Base-by-base conservation (phyloP, 1,140 invertebrate species). In the Microvelia longipes region DNA sequence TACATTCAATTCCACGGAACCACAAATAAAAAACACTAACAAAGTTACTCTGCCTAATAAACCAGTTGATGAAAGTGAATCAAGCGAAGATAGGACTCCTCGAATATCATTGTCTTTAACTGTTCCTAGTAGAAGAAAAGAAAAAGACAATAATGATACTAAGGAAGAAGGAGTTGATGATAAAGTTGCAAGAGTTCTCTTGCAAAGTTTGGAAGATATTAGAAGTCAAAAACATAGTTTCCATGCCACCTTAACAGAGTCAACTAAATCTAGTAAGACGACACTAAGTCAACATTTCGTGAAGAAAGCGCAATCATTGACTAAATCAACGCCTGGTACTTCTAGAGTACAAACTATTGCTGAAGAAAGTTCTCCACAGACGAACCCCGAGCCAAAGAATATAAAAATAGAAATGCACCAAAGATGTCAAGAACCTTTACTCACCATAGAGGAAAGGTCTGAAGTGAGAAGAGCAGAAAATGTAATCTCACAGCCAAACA, bases 151-250 rank as follows among this genome's bases (percentile, higher is more conserved):
- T 29, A 61, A 61, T 28, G 35, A 60, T 19, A 60, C 68, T 63
- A 35, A 63, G n/a, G 29, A 26, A 70, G 28, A 50, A 19, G 19
- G 68, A 63, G 13, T 63, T 28, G 71, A 72, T 68, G 61, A 72
- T 68, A 66, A 72, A 64, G 69, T 72, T 5, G 35, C 67, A 35
- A 62, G 66, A 63, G 35, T 72, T 60, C 24, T 72, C 15, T 27
- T 70, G 60, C 67, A 72, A 69, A 66, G 28, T 15, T 70, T 62
- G 19, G 61, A 29, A 24, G 68, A 66, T 5, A 64, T 69, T 60
- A 28, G 26, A 28, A 30, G 61, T 2, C 28, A 29, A 2, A 24
- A 28, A 2, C 26, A 29, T 13, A 29, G 28, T 19, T 27, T 67
- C 28, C 28, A 68, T 25, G 67, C 25, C 19, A 30, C 29, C 29